These are phyloP conservation scores for Sebastes alutus DNA, from an alignment of 2,797 vertebrate species.

Conservation along the genomic window DNA sequence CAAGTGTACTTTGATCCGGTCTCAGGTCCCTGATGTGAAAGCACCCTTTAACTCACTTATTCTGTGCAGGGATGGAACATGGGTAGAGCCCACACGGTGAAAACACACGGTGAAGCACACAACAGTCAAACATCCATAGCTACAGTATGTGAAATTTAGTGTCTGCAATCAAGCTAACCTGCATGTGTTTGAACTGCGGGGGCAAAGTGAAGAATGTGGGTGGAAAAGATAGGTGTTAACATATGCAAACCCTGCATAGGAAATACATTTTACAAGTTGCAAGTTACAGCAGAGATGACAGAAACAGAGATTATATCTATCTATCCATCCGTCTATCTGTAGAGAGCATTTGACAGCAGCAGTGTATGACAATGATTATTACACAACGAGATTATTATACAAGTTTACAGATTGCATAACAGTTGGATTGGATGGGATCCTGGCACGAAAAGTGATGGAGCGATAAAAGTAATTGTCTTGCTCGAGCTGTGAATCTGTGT, in stretches of 20 bases:
- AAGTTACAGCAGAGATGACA: background rate
- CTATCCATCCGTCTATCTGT: background rate
- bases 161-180: background rate
- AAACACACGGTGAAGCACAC: background rate
- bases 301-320: background rate
- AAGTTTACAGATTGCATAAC: conserved; percentile 50
- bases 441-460: conserved; percentile 16
- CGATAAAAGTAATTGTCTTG: conserved; percentile 41
- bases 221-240: background rate
- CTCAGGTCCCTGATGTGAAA: background rate
- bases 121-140: background rate
- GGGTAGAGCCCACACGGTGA: background rate
- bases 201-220: background rate
- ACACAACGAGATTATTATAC: conserved; percentile 43
- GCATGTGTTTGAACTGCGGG: background rate
- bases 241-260: background rate
- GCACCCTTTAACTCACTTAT: background rate
- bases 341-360: background rate
- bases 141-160: background rate
- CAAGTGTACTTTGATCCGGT: background rate
- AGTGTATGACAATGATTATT: conserved; percentile 31
- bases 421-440: conserved; percentile 28
- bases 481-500: conserved; percentile 16
- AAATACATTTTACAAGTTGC: background rate
- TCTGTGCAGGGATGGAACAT: background rate